Base-by-base conservation (phyloP, 2,797 vertebrate species). In the Aotus griseimembra region DNA sequence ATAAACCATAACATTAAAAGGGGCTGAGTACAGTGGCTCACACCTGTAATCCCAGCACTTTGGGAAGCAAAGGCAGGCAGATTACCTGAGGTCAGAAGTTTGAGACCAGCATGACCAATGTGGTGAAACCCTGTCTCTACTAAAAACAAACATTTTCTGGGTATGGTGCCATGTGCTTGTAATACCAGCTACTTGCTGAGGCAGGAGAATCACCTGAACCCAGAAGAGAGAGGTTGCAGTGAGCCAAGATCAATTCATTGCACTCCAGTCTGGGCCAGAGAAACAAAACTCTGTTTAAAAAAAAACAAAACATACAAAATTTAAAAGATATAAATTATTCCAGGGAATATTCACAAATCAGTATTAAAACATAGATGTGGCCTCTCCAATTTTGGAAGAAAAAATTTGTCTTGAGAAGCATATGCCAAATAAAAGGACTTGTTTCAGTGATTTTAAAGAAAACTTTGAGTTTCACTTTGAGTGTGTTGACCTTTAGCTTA, bases 401-500 rank as follows among this genome's bases (percentile, higher is more conserved):
- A 19, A 61, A 80, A 70, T 58, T 90, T 93, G 20, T 92, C 67
- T 73, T 95, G 79, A 94, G 79, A 93, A 95, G 24, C 15, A 28
- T 28, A 83, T 86, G 75, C 26, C 15, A 26, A 89, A 61, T 64
- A 64, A 81, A 92, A 64, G n/a, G 7, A 11, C 19, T 93, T 3
- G 0, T 80, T 87, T 97, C 36, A 44, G 9, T 81, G 72, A 94
- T 67, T 73, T 85, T 79, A 86, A 86, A 76, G 36, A 86, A 77
- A 88, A 7, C 20, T 41, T 15, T n/a, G 64, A 73, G 9, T 95
- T 90, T 92, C 55, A 88, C 24, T 92, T 41, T 70, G 30, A 88
- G 26, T 95, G 28, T 64, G 55, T 58, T 41, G 48, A 67, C 83
- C 92, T 96, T 97, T 85, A 95, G 58, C 36, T 90, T 70, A 61